Evolutionary conservation across 2,797 vertebrate species (phyloP).

Genomic region (Acrossocheilus fasciatus): DNA sequence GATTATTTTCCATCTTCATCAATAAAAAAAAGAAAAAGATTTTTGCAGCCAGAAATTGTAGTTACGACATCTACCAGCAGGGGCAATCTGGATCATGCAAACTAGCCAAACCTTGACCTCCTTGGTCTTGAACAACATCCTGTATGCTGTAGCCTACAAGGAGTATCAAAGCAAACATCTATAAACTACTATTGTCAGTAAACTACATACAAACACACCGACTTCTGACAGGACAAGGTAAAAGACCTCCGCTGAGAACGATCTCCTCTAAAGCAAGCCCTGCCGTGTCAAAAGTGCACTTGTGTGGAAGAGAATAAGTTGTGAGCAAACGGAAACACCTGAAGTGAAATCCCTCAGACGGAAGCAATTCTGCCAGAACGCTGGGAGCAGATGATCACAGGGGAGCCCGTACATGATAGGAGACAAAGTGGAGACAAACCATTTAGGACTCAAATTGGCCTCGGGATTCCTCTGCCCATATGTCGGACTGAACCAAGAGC

Average conservation of each 20-base stretch:
- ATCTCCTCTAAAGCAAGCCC: conserved; percentile 23
- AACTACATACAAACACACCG: not conserved
- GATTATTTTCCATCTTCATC: not conserved
- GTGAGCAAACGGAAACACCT: conserved; percentile 68
- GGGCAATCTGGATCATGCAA: not conserved
- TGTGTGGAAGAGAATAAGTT: conserved; percentile 27
- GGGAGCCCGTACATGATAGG: conserved; percentile 75
- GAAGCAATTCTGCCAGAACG: conserved; percentile 42
- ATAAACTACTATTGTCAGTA: conserved; percentile 13
- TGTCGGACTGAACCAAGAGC: conserved; percentile 74
- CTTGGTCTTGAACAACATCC: not conserved
- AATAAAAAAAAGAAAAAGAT: not conserved
- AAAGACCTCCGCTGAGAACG: conserved; percentile 16
- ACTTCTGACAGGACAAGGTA: conserved; percentile 1
- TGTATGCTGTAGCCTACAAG: not conserved
- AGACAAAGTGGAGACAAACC: conserved; percentile 83
- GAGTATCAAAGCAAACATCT: conserved; percentile 13
- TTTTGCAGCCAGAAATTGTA: not conserved
- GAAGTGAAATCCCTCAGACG: conserved; percentile 74
- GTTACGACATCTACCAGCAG: not conserved
- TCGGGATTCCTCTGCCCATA: conserved; percentile 80
- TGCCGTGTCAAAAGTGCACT: conserved; percentile 14
- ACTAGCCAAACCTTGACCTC: not conserved
- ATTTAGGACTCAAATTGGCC: conserved; percentile 86
- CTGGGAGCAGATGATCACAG: conserved; percentile 73